Evolutionary conservation across 2,113 vertebrate genomes (phyloP).

Genomic region (Mellivora capensis): DNA sequence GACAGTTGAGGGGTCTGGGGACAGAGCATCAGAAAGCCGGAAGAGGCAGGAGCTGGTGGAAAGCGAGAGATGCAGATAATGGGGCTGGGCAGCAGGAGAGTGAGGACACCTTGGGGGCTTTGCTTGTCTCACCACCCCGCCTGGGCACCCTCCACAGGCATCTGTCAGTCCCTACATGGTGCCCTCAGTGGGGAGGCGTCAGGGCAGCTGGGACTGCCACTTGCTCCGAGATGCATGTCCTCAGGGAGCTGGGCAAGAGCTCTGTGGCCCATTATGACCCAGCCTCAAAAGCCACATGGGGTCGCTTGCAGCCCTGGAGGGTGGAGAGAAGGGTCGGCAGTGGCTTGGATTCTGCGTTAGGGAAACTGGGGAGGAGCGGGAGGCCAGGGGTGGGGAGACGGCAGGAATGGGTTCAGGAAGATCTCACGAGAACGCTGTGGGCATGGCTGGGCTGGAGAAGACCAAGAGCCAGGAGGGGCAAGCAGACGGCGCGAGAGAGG

Average conservation of each 20-base stretch:
- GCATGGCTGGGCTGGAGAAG: not conserved
- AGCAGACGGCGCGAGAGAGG: too few species aligned
- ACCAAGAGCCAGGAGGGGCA: too few species aligned
- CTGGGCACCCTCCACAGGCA: not conserved
- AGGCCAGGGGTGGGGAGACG: not conserved
- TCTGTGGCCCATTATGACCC: not conserved
- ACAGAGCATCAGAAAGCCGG: not conserved
- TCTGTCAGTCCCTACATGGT: not conserved
- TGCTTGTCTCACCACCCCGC: not conserved
- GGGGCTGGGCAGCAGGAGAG: not conserved
- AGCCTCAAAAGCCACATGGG: not conserved
- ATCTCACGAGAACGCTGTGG: not conserved
- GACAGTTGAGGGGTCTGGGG: not conserved
- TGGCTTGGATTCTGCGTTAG: not conserved
- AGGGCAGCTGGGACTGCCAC: not conserved
- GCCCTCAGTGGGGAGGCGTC: not conserved
- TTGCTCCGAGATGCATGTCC: not conserved
- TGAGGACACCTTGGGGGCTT: not conserved
- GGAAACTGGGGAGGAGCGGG: not conserved
- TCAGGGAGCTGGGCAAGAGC: not conserved
- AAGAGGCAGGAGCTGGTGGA: not conserved
- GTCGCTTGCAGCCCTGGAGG: not conserved
- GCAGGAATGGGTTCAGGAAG: not conserved
- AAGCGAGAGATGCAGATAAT: not conserved
- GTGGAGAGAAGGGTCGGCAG: accelerated